Base-by-base conservation (phyloP, 2,113 vertebrate genomes). In the Dissostichus mawsoni region DNA sequence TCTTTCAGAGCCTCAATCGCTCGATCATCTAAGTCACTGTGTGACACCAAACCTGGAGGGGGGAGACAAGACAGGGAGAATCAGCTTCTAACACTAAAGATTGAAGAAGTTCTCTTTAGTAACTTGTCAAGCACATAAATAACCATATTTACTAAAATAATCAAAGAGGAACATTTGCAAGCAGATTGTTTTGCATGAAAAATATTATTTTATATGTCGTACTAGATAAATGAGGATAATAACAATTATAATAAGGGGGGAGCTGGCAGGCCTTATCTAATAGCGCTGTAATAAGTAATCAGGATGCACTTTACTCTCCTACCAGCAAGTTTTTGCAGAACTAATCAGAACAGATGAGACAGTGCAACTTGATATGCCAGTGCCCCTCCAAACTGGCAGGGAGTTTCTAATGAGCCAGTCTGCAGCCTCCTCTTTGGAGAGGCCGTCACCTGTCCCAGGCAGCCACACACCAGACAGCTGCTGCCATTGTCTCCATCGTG, bases 11-110 rank as follows among this genome's bases (percentile, higher is more conserved):
- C 98, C 95, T 99, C 98, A 81, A 99, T 97, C 88, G 98, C 98
- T 94, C 98, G 96, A 95, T 99, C 98, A 95, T 99, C 98, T 96
- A 99, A 96, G 96, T 99, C 98, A 94, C 98, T 98, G 95, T 99
- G 98, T 94, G 97, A 97, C 95, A 99, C 98, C 96, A 99, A 95
- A 85, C 98, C 98, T 99, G 85, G 13, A 72, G 77, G 48, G 90
- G 62, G 59, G 93, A 91, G 62, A 44, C 65, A 74, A 89, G 41
- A 89, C 41, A 77, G 14, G 80, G 50, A 80, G 64, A 76, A 75
- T 72, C 8, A 85, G 61, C 55, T 45, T 66, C 61, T 12, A 48
- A 18, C 13, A 53, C 36, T 1, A 52, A 0, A 17, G 2, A 44
- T 16, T 10, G 11, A 55, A 1, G 20, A 55, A 51, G 1, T 23